Conservation (phyloP, 2,888 invertebrate genomes). For the Nycteola revayana region DNA sequence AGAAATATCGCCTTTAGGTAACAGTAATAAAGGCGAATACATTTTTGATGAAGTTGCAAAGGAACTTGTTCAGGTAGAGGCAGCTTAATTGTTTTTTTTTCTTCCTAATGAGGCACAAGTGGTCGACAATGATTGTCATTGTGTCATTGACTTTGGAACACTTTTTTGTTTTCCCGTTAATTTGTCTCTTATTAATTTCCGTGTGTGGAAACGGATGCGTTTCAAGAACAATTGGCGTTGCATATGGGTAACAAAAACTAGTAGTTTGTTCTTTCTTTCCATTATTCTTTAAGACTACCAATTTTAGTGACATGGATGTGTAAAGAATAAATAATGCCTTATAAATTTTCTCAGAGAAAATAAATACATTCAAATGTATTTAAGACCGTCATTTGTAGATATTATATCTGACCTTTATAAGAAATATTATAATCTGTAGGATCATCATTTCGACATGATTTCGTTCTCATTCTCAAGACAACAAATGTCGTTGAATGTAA, state of each 20-base stretch:
- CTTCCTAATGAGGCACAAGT: constrained; percentile 77
- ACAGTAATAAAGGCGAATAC: constrained; percentile 25
- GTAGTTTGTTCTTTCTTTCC: neutral
- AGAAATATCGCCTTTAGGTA: constrained; percentile 36
- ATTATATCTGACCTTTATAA: too few relatives aligned
- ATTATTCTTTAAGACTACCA: neutral
- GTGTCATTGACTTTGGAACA: constrained; percentile 61
- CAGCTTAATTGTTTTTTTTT: constrained; percentile 71
- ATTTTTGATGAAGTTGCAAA: constrained; percentile 13
- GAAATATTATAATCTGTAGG: too few relatives aligned
- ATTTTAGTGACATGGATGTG: too few relatives aligned
- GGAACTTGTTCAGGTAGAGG: constrained; percentile 48
- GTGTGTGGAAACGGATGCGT: constrained; percentile 49
- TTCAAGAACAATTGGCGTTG: constrained; percentile 36
- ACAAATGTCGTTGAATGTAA: too few relatives aligned
- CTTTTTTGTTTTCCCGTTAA: constrained; percentile 54
- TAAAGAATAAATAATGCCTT: too few relatives aligned
- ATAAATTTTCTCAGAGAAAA: too few relatives aligned
- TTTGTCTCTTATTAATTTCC: constrained; percentile 61
- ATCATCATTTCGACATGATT: too few relatives aligned
- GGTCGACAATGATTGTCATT: constrained; percentile 72
- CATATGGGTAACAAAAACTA: constrained; percentile 20
- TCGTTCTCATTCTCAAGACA: too few relatives aligned
- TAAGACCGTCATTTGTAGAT: too few relatives aligned
- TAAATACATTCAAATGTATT: too few relatives aligned